A percentile compares a stretch with the other conserved stretches of the same genome.
Conservation (phyloP, 2,888 invertebrate genomes). For the Ormyrus nitidulus region DNA sequence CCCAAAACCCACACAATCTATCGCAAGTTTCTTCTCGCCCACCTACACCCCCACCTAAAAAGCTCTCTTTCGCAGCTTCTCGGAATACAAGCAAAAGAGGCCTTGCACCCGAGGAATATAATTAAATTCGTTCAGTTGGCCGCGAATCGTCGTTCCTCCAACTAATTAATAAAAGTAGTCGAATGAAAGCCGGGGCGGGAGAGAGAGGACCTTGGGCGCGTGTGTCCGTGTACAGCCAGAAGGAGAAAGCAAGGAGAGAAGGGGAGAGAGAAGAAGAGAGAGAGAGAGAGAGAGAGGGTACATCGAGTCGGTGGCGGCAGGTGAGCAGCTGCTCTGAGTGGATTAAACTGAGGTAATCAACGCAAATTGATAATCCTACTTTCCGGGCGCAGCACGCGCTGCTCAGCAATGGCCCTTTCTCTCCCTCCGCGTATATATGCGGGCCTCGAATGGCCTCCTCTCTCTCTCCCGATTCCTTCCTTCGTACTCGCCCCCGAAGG, state of each 20-base stretch:
- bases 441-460: conserved; percentile 34
- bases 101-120: conserved; percentile 49
- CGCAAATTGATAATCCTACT: conserved; percentile 72
- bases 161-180: conserved; percentile 71
- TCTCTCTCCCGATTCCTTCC: not conserved
- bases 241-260: too few species aligned
- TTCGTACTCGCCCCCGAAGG: conserved; percentile 1
- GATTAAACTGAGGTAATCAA: conserved; percentile 72
- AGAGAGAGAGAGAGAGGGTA: conserved; percentile 38
- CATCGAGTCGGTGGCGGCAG: conserved; percentile 60
- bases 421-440: conserved; percentile 9
- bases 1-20: conserved; percentile 23
- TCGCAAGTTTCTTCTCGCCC: not conserved
- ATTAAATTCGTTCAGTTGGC: conserved; percentile 68
- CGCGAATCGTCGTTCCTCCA: conserved; percentile 59
- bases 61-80: not conserved
- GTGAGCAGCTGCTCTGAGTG: conserved; percentile 71
- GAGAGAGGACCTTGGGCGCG: conserved; percentile 35
- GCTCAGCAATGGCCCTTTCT: conserved; percentile 41
- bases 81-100: not conserved
- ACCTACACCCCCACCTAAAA: not conserved
- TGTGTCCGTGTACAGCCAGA: too few species aligned
- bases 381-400: conserved; percentile 55
- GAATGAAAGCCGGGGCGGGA: conserved; percentile 62
- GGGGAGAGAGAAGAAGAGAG: conserved; percentile 50